Base-by-base conservation (phyloP, 1,140 invertebrate species). In the Notospermus geniculatus region DNA sequence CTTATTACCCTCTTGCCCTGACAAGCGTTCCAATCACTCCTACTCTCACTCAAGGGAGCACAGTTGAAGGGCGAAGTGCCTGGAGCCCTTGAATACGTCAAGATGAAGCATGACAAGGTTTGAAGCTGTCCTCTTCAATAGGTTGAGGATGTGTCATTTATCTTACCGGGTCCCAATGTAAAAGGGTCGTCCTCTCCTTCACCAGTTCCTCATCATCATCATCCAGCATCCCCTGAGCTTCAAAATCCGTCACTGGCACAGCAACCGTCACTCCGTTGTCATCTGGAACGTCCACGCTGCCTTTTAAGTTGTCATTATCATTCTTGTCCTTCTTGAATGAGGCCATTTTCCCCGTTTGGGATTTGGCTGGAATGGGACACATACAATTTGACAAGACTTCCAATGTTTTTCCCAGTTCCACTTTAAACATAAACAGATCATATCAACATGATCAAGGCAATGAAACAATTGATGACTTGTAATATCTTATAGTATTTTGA, bases 161-260 rank as follows among this genome's bases (percentile, higher is more conserved):
- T n/a, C 81, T 72, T 67, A 82, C 82, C 22, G 81, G 81, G 63
- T 82, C 73, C 82, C 82, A 83, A 56, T 69, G 59, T 17, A 45
- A 72, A 1, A 76, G 52, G 58, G 75, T 75, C 57, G 75, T 68
- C 53, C 72, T 69, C 5, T 54, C 59, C 50, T 61, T 41, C 17
- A 65, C 46, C 29, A 45, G 55, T 41, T 65, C 63, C 17, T 54
- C 46, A 19, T 55, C 32, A 25, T 56, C 41, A 22, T 55, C 54
- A 28, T 32, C 19, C 46, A n/a, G 19, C 46, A 22, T 27, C 46
- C n/a, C 39, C 46, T 52, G 46, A 9, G 4, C 25, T n/a, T 27
- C 5, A 22, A 7, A 19, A 5, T 52, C 46, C 32, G 32, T 15
- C 32, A 36, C 15, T 36, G 32, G 15, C n/a, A 52, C 46, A 22